These are phyloP conservation scores for Haemorhous mexicanus DNA, from an alignment of 2,113 vertebrate species.

Conservation along the genomic window DNA sequence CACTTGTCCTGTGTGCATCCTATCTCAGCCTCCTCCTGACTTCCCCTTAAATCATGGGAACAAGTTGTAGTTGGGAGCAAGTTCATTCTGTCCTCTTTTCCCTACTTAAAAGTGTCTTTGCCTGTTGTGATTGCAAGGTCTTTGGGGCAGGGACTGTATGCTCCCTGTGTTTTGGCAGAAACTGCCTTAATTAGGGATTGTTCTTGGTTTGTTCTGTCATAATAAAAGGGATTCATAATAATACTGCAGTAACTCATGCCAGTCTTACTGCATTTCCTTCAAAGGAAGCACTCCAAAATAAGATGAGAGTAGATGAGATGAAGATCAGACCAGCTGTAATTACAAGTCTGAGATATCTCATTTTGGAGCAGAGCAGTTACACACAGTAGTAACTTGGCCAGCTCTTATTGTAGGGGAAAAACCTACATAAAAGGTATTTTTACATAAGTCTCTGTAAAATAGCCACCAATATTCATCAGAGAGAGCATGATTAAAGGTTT, in stretches of 20 bases:
- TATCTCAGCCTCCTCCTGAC: background rate
- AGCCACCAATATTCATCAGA: constrained; percentile 2
- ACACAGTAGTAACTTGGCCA: background rate
- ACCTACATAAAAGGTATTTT: background rate
- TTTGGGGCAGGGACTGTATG: background rate
- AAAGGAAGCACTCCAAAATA: constrained; percentile 35
- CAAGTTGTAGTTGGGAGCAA: background rate
- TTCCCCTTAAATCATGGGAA: background rate
- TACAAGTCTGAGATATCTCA: background rate
- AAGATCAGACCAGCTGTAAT: constrained; percentile 36
- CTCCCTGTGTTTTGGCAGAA: background rate
- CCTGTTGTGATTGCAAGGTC: background rate
- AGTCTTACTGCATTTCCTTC: constrained; percentile 13
- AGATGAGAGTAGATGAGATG: constrained; percentile 19
- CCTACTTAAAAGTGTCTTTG: background rate
- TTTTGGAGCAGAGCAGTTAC: constrained; percentile 2
- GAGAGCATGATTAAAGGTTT: constrained; percentile 31
- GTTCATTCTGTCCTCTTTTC: background rate
- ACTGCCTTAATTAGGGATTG: background rate
- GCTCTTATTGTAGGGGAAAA: background rate
- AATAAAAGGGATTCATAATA: constrained; percentile 4
- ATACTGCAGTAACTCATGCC: background rate
- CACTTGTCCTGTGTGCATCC: background rate
- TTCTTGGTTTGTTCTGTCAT: background rate
- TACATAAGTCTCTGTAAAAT: background rate